Evolutionary conservation across 2,113 vertebrate genomes (phyloP).

Genomic region (Callaeas wilsoni): DNA sequence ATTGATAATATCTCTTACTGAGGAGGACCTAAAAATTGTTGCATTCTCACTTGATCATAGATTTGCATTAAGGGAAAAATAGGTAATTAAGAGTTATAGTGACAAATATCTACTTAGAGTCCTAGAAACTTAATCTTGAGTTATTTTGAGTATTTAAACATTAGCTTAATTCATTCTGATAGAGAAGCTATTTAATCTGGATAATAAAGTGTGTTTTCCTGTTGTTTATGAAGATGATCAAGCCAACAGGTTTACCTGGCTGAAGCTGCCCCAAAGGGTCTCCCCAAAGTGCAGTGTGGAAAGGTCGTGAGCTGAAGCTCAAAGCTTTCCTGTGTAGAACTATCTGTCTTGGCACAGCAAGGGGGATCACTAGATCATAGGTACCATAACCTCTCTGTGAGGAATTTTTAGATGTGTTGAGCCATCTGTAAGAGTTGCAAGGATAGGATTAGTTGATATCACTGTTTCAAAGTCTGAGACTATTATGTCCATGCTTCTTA

Average conservation of each 20-base stretch:
- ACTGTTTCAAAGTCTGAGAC: not conserved
- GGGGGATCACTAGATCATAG: not conserved
- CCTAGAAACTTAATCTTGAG: not conserved
- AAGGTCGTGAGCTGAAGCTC: not conserved
- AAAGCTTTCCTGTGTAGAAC: not conserved
- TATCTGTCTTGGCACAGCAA: not conserved
- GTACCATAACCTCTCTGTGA: not conserved
- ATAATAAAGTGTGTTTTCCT: not conserved
- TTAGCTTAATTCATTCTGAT: not conserved
- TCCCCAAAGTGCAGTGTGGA: not conserved
- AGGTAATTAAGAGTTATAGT: not conserved
- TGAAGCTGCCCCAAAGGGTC: accelerated
- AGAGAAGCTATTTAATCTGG: not conserved
- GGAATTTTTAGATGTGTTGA: not conserved
- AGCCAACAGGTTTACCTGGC: not conserved
- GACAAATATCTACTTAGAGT: not conserved
- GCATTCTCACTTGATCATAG: not conserved
- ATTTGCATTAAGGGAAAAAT: not conserved
- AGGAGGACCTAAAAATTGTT: not conserved
- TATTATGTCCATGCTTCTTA: not conserved
- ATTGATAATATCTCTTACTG: not conserved
- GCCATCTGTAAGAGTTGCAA: not conserved
- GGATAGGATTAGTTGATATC: not conserved
- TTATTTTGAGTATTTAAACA: not conserved
- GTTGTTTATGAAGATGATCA: not conserved